phyloP scores from a whole-genome alignment of 2,888 invertebrate genomes.

The Capitulum mitella region DNA sequence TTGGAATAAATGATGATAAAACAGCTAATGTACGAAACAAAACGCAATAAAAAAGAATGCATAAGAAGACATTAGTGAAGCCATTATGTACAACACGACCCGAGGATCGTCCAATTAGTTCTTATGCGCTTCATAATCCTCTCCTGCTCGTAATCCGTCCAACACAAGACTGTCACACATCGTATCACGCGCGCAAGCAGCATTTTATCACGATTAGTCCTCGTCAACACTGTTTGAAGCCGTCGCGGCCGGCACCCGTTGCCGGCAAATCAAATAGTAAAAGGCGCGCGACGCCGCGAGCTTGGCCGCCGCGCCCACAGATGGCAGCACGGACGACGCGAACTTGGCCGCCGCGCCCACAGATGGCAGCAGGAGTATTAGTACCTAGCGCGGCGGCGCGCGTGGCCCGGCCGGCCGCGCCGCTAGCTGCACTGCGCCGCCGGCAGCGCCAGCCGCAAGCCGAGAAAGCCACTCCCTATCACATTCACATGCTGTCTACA shows the following conservation, averaged over 20 bases:
- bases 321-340: neutral
- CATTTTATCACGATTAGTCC: constrained; percentile 16
- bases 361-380: constrained; percentile 23
- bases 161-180: constrained; percentile 6
- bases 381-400: neutral
- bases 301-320: constrained; percentile 1
- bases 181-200: neutral
- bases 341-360: neutral
- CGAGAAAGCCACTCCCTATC: neutral
- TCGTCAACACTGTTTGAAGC: neutral
- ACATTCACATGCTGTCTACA: neutral
- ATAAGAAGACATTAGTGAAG: constrained; percentile 22
- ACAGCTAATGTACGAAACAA: constrained; percentile 24
- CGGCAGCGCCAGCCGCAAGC: neutral
- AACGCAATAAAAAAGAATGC: constrained; percentile 20
- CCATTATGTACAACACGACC: neutral
- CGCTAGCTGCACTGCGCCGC: neutral
- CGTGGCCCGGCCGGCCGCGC: neutral
- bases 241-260: neutral
- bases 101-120: neutral
- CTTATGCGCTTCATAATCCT: constrained; percentile 14
- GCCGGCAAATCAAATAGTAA: constrained; percentile 17
- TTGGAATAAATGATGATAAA: constrained; percentile 22
- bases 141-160: neutral
- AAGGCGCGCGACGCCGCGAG: neutral